Conservation (phyloP, 2,113 vertebrate genomes). For the Felis chaus region DNA sequence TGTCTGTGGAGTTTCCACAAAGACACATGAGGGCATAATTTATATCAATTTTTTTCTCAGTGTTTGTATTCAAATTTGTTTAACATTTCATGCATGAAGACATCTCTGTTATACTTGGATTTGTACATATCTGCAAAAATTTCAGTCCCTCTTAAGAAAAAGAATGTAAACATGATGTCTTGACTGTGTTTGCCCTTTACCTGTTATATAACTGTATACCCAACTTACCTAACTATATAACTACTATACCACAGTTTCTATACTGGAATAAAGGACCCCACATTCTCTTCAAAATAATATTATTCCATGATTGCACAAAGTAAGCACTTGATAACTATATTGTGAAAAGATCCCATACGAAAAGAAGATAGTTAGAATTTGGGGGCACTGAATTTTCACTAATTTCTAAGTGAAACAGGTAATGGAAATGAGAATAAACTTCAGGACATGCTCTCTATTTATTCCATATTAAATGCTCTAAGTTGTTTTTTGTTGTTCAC, state of each 20-base stretch:
- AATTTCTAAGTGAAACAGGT: neutral
- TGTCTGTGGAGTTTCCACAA: neutral
- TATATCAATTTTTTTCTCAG: neutral
- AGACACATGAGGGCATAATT: neutral
- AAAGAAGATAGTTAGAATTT: neutral
- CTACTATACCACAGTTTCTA: neutral
- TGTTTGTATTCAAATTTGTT: neutral
- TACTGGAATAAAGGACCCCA: neutral
- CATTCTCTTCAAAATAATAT: neutral
- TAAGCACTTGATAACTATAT: neutral
- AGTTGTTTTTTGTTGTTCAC: neutral
- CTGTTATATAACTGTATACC: neutral
- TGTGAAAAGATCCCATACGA: neutral
- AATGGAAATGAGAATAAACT: neutral
- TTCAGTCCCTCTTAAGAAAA: neutral
- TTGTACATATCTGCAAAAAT: neutral
- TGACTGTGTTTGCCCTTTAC: neutral
- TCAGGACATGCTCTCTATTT: neutral
- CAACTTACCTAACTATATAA: too few species aligned
- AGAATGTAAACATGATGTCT: neutral
- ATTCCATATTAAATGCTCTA: neutral
- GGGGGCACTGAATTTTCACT: neutral
- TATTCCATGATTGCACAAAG: neutral
- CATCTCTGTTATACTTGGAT: neutral
- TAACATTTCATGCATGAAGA: neutral